Evolutionary conservation across 2,888 invertebrate species (phyloP).

Genomic region (Clostera curtula): DNA sequence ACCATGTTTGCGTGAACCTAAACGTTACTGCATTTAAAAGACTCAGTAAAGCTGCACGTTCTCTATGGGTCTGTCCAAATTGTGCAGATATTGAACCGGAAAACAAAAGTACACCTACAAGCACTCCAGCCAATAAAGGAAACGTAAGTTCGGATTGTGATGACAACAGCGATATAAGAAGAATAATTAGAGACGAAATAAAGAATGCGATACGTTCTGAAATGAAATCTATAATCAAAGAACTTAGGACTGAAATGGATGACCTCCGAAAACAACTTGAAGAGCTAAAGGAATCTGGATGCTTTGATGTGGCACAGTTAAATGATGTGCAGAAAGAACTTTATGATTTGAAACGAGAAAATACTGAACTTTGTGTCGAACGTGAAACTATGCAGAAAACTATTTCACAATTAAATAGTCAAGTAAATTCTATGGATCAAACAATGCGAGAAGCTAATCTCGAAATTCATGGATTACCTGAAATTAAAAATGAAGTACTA

Average conservation of each 20-base stretch:
- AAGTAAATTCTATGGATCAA: not conserved
- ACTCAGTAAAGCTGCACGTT: conserved; percentile 1
- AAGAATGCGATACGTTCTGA: conserved; percentile 1
- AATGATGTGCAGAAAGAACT: conserved; percentile 1
- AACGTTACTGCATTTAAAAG: conserved; percentile 1
- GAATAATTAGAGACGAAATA: no score
- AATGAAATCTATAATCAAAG: conserved; percentile 1
- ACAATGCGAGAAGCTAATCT: conserved; percentile 2
- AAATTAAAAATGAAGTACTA: conserved; percentile 2
- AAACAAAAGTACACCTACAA: no score
- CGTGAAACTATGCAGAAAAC: not conserved
- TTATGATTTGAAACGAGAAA: not conserved
- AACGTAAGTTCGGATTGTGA: not conserved
- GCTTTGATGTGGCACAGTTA: conserved; percentile 1
- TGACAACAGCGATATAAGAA: not conserved
- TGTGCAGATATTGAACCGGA: not conserved
- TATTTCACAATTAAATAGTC: not conserved
- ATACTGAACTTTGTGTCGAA: not conserved
- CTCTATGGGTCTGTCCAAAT: conserved; percentile 1
- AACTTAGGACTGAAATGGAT: conserved; percentile 2
- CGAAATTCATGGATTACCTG: conserved; percentile 3
- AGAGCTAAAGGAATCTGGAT: conserved; percentile 1
- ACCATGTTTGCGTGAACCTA: conserved; percentile 1
- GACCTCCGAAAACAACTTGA: conserved; percentile 2
- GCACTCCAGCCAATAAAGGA: not conserved